Conservation (phyloP, 2,888 invertebrate species). For the Eilema caniola region DNA sequence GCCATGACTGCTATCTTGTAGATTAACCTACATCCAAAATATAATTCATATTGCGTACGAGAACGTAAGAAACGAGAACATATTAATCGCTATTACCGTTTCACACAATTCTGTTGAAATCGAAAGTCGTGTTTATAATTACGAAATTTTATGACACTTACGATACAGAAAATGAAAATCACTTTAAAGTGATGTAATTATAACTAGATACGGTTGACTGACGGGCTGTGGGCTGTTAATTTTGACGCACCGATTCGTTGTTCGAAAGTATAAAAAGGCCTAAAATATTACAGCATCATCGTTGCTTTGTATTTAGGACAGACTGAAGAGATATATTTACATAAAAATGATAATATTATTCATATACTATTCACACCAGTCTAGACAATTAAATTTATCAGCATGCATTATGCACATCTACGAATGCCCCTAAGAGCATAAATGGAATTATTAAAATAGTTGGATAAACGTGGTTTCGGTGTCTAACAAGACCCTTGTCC, state of each 20-base stretch:
- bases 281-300: conserved; percentile 35
- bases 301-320: conserved; percentile 20
- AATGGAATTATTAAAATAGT: conserved; percentile 37
- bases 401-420: conserved; percentile 21
- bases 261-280: conserved; percentile 51
- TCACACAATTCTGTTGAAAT: conserved; percentile 77
- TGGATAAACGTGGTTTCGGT: conserved; percentile 37
- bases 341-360: conserved; percentile 3
- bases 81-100: conserved; percentile 66
- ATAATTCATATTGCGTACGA: conserved; percentile 76
- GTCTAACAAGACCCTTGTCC: conserved; percentile 28
- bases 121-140: conserved; percentile 69
- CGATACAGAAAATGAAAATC: conserved; percentile 56
- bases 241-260: conserved; percentile 35
- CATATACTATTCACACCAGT: conserved; percentile 19
- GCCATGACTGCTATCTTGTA: conserved; percentile 63
- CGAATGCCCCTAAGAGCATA: conserved; percentile 15
- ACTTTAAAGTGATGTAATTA: conserved; percentile 57
- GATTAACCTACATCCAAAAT: conserved; percentile 81
- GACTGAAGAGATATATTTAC: conserved; percentile 6
- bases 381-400: conserved; percentile 31
- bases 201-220: conserved; percentile 54
- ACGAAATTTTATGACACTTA: conserved; percentile 58
- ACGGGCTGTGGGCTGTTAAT: conserved; percentile 52
- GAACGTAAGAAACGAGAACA: conserved; percentile 72